phyloP scores from a whole-genome alignment of 92 coral and sea anemone genomes.

The Phenganax stokvisi region DNA sequence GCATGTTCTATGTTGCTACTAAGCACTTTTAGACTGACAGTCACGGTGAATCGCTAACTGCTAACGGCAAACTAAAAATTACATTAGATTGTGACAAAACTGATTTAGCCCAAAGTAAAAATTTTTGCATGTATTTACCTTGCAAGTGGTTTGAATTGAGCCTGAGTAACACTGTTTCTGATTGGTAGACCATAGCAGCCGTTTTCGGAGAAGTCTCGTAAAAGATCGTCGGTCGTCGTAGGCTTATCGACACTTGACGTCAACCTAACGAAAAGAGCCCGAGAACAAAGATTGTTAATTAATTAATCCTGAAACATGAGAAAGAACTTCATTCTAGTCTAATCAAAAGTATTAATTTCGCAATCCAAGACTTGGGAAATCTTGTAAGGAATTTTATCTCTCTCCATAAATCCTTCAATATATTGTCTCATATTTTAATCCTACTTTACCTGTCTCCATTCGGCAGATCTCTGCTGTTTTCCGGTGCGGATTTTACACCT shows the following conservation, averaged over 20 bases:
- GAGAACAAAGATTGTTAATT: not conserved
- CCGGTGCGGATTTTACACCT: conserved; percentile 26
- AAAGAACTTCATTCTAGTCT: not conserved
- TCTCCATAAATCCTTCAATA: too few species aligned
- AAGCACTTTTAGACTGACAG: too few species aligned
- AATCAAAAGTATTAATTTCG: not conserved
- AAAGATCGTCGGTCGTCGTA: conserved; percentile 12
- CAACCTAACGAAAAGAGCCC: not conserved
- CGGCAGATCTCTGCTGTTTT: conserved; percentile 8
- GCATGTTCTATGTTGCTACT: not conserved
- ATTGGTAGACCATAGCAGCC: conserved; percentile 34
- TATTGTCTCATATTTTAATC: too few species aligned
- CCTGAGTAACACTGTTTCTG: conserved; percentile 36
- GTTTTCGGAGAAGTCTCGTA: conserved; percentile 39
- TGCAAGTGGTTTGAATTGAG: conserved; percentile 39
- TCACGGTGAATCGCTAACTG: too few species aligned
- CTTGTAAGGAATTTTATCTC: too few species aligned
- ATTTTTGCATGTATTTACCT: conserved; percentile 6
- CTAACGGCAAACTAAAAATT: too few species aligned
- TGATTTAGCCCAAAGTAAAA: too few species aligned
- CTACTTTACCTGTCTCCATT: conserved; percentile 22
- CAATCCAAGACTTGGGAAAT: not conserved
- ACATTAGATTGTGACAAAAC: not conserved
- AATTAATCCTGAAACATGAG: not conserved
- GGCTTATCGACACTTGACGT: conserved; percentile 26